Conservation (phyloP, 2,797 vertebrate genomes). For the Platyrinchus mystaceus region DNA sequence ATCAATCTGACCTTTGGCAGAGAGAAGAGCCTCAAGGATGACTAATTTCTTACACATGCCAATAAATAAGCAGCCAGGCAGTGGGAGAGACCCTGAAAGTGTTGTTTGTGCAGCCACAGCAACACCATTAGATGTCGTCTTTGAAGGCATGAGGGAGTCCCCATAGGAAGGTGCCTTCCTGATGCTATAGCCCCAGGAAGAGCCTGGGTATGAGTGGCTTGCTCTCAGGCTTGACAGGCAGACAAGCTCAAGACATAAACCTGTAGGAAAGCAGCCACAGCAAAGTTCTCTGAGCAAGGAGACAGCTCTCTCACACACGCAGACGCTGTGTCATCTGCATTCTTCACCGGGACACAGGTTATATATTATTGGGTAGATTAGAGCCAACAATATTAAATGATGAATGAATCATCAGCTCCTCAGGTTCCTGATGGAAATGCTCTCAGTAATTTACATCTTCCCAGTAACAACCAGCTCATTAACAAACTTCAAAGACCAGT, state of each 20-base stretch:
- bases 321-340: slow-evolving; percentile 38
- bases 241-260: background rate
- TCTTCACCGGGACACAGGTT: background rate
- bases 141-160: slow-evolving; percentile 40
- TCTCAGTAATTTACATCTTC: slow-evolving; percentile 34
- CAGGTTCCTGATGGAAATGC: slow-evolving; percentile 39
- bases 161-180: background rate
- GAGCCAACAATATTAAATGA: slow-evolving; percentile 51
- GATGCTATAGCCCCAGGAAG: background rate
- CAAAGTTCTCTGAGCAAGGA: background rate
- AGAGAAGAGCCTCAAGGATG: background rate
- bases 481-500: slow-evolving; percentile 30
- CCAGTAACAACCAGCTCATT: slow-evolving; percentile 22
- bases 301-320: background rate
- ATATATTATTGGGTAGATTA: slow-evolving; percentile 18
- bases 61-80: background rate
- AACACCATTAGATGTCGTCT: background rate
- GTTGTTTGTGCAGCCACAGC: background rate
- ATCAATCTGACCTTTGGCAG: background rate
- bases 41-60: background rate
- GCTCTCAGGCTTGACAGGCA: background rate
- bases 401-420: slow-evolving; percentile 48
- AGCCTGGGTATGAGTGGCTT: background rate
- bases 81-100: background rate
- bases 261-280: slow-evolving; percentile 14